phyloP scores from a whole-genome alignment of 2,797 vertebrate species.

The Poecilia velifera region DNA sequence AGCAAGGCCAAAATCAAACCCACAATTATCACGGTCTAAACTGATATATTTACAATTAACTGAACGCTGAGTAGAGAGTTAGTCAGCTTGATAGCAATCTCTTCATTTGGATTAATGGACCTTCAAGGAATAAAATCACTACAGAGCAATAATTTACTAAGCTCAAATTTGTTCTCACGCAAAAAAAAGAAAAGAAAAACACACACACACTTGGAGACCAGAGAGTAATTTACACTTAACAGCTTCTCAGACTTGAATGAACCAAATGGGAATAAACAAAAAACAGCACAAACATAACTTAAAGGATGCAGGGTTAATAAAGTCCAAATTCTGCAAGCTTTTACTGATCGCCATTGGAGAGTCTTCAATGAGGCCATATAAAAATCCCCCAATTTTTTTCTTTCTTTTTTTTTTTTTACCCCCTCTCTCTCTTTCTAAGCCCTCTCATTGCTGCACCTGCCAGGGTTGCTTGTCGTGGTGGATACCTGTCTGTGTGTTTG shows the following conservation, averaged over 20 bases:
- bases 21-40: background rate
- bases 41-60: background rate
- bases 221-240: background rate
- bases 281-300: background rate
- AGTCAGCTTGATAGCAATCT: background rate
- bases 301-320: background rate
- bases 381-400: background rate
- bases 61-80: background rate
- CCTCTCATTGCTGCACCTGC: constrained; percentile 46
- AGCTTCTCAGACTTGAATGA: background rate
- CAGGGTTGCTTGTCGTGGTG: constrained; percentile 67
- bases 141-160: background rate
- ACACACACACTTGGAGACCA: background rate
- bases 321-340: constrained; percentile 3
- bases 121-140: background rate
- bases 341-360: background rate
- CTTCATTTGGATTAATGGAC: background rate
- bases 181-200: no score
- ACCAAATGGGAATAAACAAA: background rate
- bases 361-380: constrained; percentile 13
- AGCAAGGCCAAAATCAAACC: background rate
- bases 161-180: background rate
- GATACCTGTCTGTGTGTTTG: constrained; percentile 62
- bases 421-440: constrained; percentile 13
- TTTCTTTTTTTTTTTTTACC: background rate